Evolutionary conservation across 2,113 vertebrate species (phyloP), one percentile per base, ranked within the genome.

Genomic region (Empidonax traillii): DNA sequence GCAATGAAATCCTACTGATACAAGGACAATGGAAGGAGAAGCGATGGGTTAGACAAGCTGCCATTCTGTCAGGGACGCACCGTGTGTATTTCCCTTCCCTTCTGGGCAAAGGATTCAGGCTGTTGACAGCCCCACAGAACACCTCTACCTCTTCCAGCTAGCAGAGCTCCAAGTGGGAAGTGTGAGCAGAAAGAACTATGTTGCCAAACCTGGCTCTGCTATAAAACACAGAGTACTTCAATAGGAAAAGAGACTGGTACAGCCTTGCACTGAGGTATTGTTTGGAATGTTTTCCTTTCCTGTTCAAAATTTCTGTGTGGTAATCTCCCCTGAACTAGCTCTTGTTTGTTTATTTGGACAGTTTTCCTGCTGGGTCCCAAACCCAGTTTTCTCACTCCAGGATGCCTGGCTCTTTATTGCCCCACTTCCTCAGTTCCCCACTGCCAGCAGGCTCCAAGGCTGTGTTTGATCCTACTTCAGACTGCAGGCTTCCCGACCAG

Each of bases 31-130:
- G 47, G 76, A 93, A 71, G 58, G 75, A 92, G 76, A 88, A 93
- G 59, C 0, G 2, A 94, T 85, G 77, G 73, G 77, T 97, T 94
- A 94, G 69, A 93, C 84, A 92, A 94, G 69, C 86, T 95, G 92
- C 47, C 52, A 24, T 25, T 71, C 81, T 44, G 41, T 55, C 80
- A 78, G 47, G 76, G 68, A 83, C 3, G 8, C 44, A 63, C 46
- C 0, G 0, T 2, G 2, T 10, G 1, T 47, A 35, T 49, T 88
- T 92, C 27, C 59, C 55, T 84, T 65, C 69, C 80, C 56, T 87
- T 78, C 84, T 47, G 47, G 56, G 89, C 61, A 85, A 81, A 87
- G 39, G 44, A 85, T 87, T 51, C 11, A 7, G 61, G 59, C 83
- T 94, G 82, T 30, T 83, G 90, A 86, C 72, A 80, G 13, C 47